Conservation (phyloP, 2,113 vertebrate genomes). For the Alectura lathami region DNA sequence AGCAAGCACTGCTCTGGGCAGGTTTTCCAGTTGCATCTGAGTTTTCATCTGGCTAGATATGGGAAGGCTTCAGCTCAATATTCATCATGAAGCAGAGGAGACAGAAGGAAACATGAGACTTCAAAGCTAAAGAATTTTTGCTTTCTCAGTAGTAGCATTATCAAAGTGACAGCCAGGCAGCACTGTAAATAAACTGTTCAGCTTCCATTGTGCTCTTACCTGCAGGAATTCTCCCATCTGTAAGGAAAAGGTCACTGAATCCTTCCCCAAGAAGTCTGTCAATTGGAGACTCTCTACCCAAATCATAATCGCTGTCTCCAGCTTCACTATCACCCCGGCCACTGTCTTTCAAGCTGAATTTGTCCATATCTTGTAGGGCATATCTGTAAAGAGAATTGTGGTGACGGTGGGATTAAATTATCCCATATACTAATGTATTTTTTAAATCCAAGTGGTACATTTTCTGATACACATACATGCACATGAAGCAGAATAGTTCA, state of each 20-base stretch:
- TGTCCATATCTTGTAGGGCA: constrained; percentile 98
- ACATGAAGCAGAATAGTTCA: background rate
- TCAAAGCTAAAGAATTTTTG: constrained; percentile 43
- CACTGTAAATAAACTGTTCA: constrained; percentile 49
- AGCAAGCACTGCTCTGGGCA: background rate
- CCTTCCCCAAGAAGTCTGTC: constrained; percentile 95
- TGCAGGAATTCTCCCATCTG: constrained; percentile 93
- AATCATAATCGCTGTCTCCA: constrained; percentile 97
- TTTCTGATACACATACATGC: background rate
- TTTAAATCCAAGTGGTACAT: too few species aligned
- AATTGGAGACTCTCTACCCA: constrained; percentile 95
- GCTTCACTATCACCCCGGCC: constrained; percentile 97
- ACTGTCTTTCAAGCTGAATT: constrained; percentile 99
- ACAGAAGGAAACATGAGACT: background rate
- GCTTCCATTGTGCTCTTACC: constrained; percentile 78
- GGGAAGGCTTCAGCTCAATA: background rate
- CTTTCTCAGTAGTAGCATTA: constrained; percentile 15
- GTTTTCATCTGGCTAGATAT: background rate
- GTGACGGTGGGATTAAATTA: background rate
- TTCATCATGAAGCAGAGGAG: background rate
- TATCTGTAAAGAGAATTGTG: constrained; percentile 80
- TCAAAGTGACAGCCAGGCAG: constrained; percentile 42
- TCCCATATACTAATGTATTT: accelerated
- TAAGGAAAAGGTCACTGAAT: constrained; percentile 93
- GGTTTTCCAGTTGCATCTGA: background rate